A percentile compares a stretch with the other conserved stretches of the same genome.
These are phyloP conservation scores for Silurus glanis DNA, from an alignment of 2,113 vertebrate genomes.

Conservation along the genomic window DNA sequence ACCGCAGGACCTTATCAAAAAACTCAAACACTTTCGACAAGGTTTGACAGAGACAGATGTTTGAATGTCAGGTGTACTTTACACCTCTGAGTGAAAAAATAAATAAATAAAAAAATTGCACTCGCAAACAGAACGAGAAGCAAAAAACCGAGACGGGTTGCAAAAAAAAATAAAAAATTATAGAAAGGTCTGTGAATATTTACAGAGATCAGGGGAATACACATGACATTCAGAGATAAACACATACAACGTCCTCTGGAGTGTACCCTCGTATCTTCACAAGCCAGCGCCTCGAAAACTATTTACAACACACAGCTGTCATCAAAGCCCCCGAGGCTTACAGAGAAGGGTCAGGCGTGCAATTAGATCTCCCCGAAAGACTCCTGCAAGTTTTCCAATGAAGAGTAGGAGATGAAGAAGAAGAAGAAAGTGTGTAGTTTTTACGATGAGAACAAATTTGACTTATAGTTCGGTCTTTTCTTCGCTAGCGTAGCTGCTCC, in stretches of 20 bases:
- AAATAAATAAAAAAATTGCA: not conserved
- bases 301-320: constrained; percentile 10
- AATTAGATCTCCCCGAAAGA: constrained; percentile 33
- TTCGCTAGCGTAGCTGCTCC: not conserved
- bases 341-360: not conserved
- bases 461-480: not conserved
- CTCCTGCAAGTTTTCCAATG: not conserved
- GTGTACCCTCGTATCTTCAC: not conserved
- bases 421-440: not conserved
- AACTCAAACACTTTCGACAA: not conserved
- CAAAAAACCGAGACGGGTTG: too few species aligned
- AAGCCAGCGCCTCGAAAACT: not conserved
- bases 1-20: not conserved
- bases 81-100: not conserved
- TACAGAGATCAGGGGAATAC: constrained; percentile 6
- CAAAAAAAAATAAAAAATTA: not conserved
- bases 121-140: not conserved
- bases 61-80: constrained; percentile 20
- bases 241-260: not conserved
- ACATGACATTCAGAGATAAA: constrained; percentile 24
- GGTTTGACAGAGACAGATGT: constrained; percentile 19
- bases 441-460: not conserved
- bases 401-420: not conserved
- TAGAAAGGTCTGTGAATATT: constrained; percentile 22
- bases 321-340: constrained; percentile 16